Evolutionary conservation across 1,140 invertebrate species (phyloP).

Genomic region (Drosophila teissieri): DNA sequence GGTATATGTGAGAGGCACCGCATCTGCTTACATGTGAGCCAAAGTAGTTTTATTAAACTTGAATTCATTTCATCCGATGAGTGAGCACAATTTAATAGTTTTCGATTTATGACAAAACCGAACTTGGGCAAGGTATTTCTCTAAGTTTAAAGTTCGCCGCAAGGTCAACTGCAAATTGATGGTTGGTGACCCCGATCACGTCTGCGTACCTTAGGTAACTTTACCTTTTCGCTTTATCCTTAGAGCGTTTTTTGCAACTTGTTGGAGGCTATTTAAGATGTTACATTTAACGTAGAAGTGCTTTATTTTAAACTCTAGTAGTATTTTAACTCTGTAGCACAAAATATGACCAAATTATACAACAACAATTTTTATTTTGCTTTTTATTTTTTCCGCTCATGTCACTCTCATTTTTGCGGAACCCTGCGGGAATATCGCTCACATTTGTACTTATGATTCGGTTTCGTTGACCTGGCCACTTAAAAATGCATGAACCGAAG

Average conservation of each 20-base stretch:
- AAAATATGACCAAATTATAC: background rate
- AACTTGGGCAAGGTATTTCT: constrained; percentile 21
- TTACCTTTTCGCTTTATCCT: background rate
- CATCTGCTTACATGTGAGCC: too few relatives aligned
- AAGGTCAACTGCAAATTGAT: constrained; percentile 28
- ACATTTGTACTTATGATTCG: constrained; percentile 10
- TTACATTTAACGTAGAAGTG: too few relatives aligned
- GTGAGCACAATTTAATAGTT: constrained; percentile 20
- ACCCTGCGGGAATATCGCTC: constrained; percentile 1
- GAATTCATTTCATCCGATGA: background rate
- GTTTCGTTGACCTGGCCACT: constrained; percentile 43
- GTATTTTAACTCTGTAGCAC: too few relatives aligned
- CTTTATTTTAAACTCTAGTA: background rate
- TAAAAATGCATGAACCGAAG: constrained; percentile 71
- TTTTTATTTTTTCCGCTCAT: background rate
- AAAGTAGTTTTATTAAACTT: background rate
- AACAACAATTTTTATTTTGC: background rate
- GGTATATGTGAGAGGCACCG: background rate
- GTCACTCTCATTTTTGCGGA: background rate
- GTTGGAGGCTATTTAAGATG: background rate
- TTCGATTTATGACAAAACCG: constrained; percentile 15
- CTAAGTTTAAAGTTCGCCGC: background rate
- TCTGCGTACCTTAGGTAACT: background rate
- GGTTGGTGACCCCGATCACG: constrained; percentile 23
- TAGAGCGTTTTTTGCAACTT: background rate